phyloP scores from a whole-genome alignment of 2,113 vertebrate species.

The Ammodytes dubius region DNA sequence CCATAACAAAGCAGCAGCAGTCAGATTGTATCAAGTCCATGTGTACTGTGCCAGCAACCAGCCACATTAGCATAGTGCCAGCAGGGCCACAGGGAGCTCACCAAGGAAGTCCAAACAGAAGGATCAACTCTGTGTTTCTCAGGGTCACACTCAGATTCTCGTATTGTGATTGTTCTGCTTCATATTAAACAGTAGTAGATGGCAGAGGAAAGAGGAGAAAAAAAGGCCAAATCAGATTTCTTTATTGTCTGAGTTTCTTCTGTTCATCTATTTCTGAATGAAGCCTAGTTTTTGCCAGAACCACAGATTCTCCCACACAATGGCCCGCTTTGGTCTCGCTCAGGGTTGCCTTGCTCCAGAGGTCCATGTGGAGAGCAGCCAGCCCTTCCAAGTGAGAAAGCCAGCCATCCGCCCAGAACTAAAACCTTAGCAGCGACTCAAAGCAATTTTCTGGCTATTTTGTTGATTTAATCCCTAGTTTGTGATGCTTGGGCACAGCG shows the following conservation, averaged over 20 bases:
- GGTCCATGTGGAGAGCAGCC: slow-evolving; percentile 81
- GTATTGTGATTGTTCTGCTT: slow-evolving; percentile 42
- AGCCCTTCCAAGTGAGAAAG: slow-evolving; percentile 79
- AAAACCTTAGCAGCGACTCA: slow-evolving; percentile 82
- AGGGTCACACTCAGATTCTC: slow-evolving; percentile 62
- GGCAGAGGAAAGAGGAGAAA: slow-evolving; percentile 37
- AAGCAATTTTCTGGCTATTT: slow-evolving; percentile 86
- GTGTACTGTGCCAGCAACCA: slow-evolving; percentile 74
- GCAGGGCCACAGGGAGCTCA: slow-evolving; percentile 65
- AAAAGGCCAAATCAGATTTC: slow-evolving; percentile 41
- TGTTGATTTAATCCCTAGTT: slow-evolving; percentile 82
- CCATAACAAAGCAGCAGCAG: slow-evolving; percentile 74
- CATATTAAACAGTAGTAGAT: slow-evolving; percentile 30
- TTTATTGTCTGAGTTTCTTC: slow-evolving; percentile 37
- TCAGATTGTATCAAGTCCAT: slow-evolving; percentile 76
- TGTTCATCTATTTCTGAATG: slow-evolving; percentile 63
- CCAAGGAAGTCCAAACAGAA: slow-evolving; percentile 69
- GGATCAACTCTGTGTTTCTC: slow-evolving; percentile 59
- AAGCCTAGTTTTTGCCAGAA: slow-evolving; percentile 51
- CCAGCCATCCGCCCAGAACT: slow-evolving; percentile 82
- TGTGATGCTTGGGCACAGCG: slow-evolving; percentile 69
- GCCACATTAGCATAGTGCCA: slow-evolving; percentile 74
- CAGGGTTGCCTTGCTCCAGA: slow-evolving; percentile 58
- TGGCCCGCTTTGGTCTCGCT: slow-evolving; percentile 65
- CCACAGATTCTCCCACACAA: slow-evolving; percentile 72